phyloP scores from a whole-genome alignment of 2,797 vertebrate species.

The Podarcis lilfordi region DNA sequence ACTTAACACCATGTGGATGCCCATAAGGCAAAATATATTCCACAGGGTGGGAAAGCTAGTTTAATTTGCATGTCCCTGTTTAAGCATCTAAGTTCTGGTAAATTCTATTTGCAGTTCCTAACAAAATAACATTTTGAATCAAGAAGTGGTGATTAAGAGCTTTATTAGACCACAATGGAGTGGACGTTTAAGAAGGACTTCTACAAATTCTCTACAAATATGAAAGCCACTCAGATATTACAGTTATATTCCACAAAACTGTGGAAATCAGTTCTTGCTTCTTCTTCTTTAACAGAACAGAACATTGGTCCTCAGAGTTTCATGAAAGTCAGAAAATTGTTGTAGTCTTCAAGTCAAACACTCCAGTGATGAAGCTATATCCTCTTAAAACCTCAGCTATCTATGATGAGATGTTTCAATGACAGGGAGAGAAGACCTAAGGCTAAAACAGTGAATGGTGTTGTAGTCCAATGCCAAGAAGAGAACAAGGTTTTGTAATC shows the following conservation, averaged over 20 bases:
- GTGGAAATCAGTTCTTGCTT: not conserved
- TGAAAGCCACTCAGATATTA: not conserved
- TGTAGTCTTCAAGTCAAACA: conserved; percentile 6
- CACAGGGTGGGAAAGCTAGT: not conserved
- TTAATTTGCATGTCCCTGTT: not conserved
- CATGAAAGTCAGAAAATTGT: conserved; percentile 9
- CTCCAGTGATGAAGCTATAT: not conserved
- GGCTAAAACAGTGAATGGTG: not conserved
- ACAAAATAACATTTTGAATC: not conserved
- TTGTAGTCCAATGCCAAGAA: not conserved
- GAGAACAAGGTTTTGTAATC: not conserved
- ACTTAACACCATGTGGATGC: no score
- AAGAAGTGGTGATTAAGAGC: not conserved
- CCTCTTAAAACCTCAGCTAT: not conserved
- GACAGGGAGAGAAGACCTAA: not conserved
- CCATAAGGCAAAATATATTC: not conserved
- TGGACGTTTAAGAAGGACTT: not conserved
- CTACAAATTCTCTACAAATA: not conserved
- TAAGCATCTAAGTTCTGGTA: not conserved
- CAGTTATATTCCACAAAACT: not conserved
- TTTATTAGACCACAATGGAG: not conserved
- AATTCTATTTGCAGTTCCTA: not conserved
- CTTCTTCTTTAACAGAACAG: not conserved
- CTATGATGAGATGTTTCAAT: not conserved
- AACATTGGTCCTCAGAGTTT: not conserved